Evolutionary conservation across 2,888 invertebrate genomes (phyloP).

Genomic region (Zygaena filipendulae): DNA sequence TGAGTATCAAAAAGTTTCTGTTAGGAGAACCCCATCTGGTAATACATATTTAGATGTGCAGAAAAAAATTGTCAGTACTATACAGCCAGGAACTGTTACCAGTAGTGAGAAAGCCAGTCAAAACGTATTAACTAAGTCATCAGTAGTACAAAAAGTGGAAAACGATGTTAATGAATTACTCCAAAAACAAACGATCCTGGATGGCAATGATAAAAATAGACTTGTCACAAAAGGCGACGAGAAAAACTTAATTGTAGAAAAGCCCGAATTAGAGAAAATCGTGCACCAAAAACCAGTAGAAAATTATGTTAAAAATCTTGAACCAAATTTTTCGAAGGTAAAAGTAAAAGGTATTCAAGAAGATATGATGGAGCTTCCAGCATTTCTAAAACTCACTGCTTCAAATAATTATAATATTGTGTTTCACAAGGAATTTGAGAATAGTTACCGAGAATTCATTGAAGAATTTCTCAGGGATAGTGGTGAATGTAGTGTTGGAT

Average conservation of each 20-base stretch:
- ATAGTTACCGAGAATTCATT: slow-evolving; percentile 22
- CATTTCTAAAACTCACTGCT: slow-evolving; percentile 27
- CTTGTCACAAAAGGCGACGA: slow-evolving; percentile 2
- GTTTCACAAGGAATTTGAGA: slow-evolving; percentile 46
- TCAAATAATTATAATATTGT: slow-evolving; percentile 34
- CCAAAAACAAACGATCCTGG: no score
- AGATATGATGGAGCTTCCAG: slow-evolving; percentile 21
- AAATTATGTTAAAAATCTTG: no score
- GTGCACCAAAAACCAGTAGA: no score
- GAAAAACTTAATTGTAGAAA: neutral
- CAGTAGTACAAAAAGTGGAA: no score
- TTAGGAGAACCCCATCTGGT: slow-evolving; percentile 21
- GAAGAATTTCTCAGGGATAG: slow-evolving; percentile 20
- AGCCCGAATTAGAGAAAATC: slow-evolving; percentile 5
- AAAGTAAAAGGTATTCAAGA: slow-evolving; percentile 21
- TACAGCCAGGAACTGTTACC: no score
- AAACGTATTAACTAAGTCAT: no score
- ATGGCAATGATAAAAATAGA: no score
- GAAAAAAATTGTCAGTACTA: no score
- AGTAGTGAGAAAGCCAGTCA: no score
- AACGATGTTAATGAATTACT: no score
- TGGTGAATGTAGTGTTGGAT: slow-evolving; percentile 21
- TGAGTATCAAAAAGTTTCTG: slow-evolving; percentile 13
- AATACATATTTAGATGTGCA: no score
- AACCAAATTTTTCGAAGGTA: slow-evolving; percentile 25